Conservation (phyloP, 2,797 vertebrate genomes). For the Malurus splendens region DNA sequence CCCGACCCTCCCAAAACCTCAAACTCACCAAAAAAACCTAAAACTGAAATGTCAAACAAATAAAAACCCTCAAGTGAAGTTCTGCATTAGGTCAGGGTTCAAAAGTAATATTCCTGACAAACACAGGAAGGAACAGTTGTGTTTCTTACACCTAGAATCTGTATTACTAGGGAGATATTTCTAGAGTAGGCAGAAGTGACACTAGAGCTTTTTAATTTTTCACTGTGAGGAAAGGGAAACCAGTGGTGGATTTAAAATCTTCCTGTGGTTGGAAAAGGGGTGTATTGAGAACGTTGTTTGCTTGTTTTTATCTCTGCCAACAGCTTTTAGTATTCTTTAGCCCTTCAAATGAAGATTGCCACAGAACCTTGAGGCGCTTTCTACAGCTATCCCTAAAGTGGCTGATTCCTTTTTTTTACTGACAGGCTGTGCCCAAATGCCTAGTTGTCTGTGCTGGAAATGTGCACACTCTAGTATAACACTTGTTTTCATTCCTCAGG, state of each 20-base stretch:
- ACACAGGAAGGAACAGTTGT: neutral
- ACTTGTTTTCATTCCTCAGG: neutral
- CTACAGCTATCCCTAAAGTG: neutral
- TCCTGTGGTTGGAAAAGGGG: neutral
- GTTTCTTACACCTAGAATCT: neutral
- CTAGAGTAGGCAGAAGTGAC: neutral
- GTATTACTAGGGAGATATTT: neutral
- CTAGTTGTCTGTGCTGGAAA: neutral
- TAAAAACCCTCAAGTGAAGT: neutral
- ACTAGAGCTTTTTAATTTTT: neutral
- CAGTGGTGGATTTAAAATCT: neutral
- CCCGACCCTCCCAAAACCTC: neutral
- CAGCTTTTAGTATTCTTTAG: neutral
- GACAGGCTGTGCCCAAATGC: neutral
- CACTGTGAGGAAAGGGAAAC: neutral
- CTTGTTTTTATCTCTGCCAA: neutral
- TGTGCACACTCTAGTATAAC: neutral
- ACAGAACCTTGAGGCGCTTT: neutral
- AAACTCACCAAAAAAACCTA: neutral
- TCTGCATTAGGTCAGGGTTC: neutral
- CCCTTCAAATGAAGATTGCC: neutral
- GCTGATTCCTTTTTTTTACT: neutral
- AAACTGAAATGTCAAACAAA: neutral
- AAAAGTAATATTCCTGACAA: neutral
- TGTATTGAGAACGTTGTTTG: neutral